Evolutionary conservation across 2,113 vertebrate species (phyloP).

Genomic region (Spea multiplicata): DNA sequence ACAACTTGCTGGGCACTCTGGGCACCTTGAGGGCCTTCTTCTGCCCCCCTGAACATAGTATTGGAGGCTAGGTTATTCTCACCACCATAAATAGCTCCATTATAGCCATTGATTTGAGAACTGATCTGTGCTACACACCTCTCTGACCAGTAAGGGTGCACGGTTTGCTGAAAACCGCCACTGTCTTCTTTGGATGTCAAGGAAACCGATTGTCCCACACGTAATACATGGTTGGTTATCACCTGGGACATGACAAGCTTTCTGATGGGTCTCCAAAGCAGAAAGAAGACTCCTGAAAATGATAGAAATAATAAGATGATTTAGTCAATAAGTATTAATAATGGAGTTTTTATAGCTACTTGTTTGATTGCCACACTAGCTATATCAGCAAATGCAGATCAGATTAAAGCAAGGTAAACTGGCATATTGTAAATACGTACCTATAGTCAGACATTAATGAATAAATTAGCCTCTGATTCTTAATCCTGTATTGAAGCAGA

Average conservation of each 20-base stretch:
- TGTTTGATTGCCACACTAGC: no score
- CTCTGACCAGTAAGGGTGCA: conserved; percentile 51
- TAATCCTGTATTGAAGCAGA: no score
- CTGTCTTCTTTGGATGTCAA: conserved; percentile 55
- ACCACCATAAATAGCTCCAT: accelerated
- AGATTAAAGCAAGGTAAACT: no score
- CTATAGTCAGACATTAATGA: no score
- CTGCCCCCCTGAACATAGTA: accelerated
- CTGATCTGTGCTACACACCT: conserved; percentile 44
- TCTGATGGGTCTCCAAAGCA: not conserved
- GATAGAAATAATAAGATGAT: not conserved
- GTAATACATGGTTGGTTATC: conserved; percentile 69
- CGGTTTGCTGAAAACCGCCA: not conserved
- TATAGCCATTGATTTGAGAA: not conserved
- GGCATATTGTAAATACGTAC: no score
- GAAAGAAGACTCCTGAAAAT: not conserved
- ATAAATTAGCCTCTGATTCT: no score
- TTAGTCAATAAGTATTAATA: not conserved
- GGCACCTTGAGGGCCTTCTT: not conserved
- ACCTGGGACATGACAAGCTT: conserved; percentile 63
- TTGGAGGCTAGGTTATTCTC: conserved; percentile 11
- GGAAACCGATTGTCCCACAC: conserved; percentile 71
- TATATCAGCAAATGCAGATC: no score
- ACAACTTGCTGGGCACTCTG: conserved; percentile 13
- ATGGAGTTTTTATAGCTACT: no score